A percentile compares a stretch with the other conserved stretches of the same genome.
Evolutionary conservation across 2,797 vertebrate species (phyloP).

Genomic region (Coreius guichenoti): DNA sequence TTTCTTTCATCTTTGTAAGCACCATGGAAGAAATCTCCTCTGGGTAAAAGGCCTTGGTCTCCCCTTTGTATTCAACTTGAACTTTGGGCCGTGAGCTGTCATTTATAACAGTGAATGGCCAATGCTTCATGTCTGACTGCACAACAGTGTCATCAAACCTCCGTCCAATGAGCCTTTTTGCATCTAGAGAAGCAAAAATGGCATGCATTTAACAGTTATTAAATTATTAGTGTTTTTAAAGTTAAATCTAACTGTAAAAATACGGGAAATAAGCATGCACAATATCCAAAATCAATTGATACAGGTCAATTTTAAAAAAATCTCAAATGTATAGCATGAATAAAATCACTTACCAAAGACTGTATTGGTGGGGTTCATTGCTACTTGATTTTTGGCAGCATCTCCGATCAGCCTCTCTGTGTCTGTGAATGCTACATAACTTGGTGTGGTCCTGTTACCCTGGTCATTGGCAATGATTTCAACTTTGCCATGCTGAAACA

Average conservation of each 20-base stretch:
- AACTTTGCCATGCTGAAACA: slow-evolving; percentile 95
- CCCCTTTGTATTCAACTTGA: slow-evolving; percentile 81
- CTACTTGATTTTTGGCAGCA: slow-evolving; percentile 95
- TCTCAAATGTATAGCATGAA: not conserved
- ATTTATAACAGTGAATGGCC: slow-evolving; percentile 78
- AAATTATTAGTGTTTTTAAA: not conserved
- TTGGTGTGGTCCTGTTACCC: slow-evolving; percentile 94
- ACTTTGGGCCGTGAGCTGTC: slow-evolving; percentile 77
- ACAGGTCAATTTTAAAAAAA: not conserved
- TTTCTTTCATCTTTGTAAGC: slow-evolving; percentile 81
- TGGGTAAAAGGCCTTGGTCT: slow-evolving; percentile 78
- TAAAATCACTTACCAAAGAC: slow-evolving; percentile 85
- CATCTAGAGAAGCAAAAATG: slow-evolving; percentile 78
- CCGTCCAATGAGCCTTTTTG: slow-evolving; percentile 93
- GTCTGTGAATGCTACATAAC: slow-evolving; percentile 95
- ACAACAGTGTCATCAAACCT: slow-evolving; percentile 88
- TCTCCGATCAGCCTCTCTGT: slow-evolving; percentile 92
- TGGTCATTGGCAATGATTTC: slow-evolving; percentile 98
- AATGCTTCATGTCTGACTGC: slow-evolving; percentile 82
- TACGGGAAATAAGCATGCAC: not conserved
- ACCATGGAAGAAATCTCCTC: slow-evolving; percentile 85
- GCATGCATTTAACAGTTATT: not conserved
- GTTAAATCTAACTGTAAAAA: not conserved
- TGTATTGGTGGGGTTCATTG: slow-evolving; percentile 94
- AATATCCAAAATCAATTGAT: not conserved